Percentiles rank a stretch among this genome's conserved stretches.
Evolutionary conservation across 2,113 vertebrate species (phyloP).

Genomic region (Erythrocercus mccallii): DNA sequence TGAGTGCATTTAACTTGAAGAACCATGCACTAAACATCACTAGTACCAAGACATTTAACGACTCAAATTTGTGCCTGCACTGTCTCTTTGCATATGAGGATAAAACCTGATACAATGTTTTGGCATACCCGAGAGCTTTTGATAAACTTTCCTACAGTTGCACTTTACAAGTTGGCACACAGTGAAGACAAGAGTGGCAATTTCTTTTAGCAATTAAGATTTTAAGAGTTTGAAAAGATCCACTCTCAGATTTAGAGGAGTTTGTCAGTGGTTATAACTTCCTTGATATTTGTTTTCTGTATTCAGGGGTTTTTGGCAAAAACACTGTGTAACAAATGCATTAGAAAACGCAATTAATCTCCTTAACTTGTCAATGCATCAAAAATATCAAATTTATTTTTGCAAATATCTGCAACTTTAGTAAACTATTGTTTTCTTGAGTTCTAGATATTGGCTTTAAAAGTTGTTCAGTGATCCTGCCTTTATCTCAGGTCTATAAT

Average conservation of each 20-base stretch:
- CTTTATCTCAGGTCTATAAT: background rate
- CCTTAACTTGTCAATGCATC: background rate
- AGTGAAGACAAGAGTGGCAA: background rate
- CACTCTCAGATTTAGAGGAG: background rate
- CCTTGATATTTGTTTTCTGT: background rate
- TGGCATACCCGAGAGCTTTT: background rate
- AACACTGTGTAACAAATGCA: background rate
- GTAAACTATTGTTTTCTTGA: background rate
- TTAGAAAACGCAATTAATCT: background rate
- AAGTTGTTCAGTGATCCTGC: background rate
- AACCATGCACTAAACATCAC: background rate
- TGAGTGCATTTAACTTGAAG: background rate
- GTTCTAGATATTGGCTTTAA: background rate
- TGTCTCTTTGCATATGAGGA: background rate
- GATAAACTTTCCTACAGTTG: background rate
- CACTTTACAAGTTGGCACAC: background rate
- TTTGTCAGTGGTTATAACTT: background rate
- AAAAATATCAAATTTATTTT: background rate
- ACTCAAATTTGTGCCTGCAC: background rate
- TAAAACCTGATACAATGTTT: background rate
- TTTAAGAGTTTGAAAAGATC: background rate
- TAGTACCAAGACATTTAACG: background rate
- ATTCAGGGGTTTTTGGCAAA: accelerated
- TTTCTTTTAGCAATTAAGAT: background rate
- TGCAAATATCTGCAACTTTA: background rate